These are phyloP conservation scores for Masnerella sp. DNA, from an alignment of 2,888 invertebrate genomes.

Conservation along the genomic window DNA sequence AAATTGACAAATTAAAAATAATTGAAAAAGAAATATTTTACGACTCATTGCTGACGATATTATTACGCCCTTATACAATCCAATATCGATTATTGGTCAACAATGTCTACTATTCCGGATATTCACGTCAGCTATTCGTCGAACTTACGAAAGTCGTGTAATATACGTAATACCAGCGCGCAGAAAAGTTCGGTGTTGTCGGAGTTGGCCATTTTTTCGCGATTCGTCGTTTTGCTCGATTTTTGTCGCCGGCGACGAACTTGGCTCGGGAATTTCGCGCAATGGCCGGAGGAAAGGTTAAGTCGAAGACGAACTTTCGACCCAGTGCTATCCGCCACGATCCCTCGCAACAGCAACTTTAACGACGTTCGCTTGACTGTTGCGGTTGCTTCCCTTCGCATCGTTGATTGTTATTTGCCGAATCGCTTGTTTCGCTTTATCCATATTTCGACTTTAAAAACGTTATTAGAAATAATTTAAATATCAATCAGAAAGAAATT, in stretches of 20 bases:
- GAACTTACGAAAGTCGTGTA: conserved; percentile 52
- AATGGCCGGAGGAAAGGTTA: conserved; percentile 56
- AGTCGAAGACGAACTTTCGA: conserved; percentile 57
- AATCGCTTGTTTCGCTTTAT: neutral
- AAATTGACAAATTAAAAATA: too few species aligned
- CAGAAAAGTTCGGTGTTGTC: conserved; percentile 42
- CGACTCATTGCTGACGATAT: conserved; percentile 17
- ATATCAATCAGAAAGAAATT: too few species aligned
- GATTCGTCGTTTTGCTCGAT: conserved; percentile 33
- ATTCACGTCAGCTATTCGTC: conserved; percentile 52
- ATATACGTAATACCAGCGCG: conserved; percentile 48
- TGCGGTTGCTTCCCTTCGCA: conserved; percentile 18
- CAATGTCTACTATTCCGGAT: conserved; percentile 32
- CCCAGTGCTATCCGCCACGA: conserved; percentile 42
- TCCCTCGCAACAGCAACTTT: conserved; percentile 44
- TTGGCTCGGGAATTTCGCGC: conserved; percentile 50
- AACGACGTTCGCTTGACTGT: conserved; percentile 44
- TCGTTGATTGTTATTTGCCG: conserved; percentile 15
- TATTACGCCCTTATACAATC: conserved; percentile 21
- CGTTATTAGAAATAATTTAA: too few species aligned
- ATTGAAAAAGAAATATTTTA: too few species aligned
- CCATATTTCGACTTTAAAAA: conserved; percentile 1
- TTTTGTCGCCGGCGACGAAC: conserved; percentile 52
- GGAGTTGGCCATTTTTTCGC: conserved; percentile 36
- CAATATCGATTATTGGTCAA: conserved; percentile 41